phyloP scores from a whole-genome alignment of 2,888 invertebrate genomes.

The Muscina levida region DNA sequence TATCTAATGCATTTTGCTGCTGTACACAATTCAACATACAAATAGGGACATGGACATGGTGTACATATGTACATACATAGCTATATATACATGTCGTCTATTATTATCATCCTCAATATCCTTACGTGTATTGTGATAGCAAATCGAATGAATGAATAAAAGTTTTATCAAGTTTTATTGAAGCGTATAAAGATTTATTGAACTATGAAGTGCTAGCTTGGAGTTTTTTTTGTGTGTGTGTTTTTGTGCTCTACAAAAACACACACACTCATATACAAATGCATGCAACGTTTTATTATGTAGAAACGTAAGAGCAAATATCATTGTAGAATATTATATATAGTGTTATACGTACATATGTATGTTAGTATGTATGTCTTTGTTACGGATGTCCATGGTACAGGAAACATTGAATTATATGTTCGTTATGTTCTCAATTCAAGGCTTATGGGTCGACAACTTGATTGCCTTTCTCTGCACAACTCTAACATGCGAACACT shows the following conservation, averaged over 20 bases:
- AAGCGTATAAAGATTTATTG: constrained; percentile 65
- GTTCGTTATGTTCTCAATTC: constrained; percentile 3
- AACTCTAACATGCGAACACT: no score
- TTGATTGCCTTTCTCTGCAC: constrained; percentile 8
- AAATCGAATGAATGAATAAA: constrained; percentile 45
- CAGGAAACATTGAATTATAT: constrained; percentile 46
- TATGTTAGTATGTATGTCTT: background rate
- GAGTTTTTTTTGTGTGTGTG: constrained; percentile 36
- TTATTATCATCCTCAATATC: constrained; percentile 10
- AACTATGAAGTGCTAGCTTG: constrained; percentile 28
- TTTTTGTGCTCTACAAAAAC: background rate
- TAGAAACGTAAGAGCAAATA: no score
- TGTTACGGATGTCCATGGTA: background rate
- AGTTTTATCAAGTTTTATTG: constrained; percentile 61
- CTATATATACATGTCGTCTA: constrained; percentile 7
- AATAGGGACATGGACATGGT: no score
- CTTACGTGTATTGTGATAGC: constrained; percentile 23
- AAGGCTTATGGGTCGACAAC: constrained; percentile 28
- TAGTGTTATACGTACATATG: background rate
- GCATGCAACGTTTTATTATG: no score
- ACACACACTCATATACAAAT: background rate
- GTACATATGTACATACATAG: no score
- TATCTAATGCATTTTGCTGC: constrained; percentile 29
- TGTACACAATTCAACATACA: background rate
- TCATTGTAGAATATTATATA: background rate